Evolutionary conservation across 2,888 invertebrate genomes (phyloP).

Genomic region (Acleris literana): DNA sequence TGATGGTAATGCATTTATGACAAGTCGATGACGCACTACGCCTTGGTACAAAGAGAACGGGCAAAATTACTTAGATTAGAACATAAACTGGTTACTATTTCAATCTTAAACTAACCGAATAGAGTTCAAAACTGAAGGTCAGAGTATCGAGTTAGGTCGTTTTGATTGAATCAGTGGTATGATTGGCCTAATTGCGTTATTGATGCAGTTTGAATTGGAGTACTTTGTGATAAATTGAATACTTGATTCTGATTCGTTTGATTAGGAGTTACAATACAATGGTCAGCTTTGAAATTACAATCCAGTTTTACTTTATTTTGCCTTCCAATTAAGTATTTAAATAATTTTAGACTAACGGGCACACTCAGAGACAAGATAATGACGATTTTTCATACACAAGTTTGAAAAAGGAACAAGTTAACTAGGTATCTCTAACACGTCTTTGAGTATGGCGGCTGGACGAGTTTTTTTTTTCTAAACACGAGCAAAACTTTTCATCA

Average conservation of each 20-base stretch:
- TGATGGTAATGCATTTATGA: neutral
- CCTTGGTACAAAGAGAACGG: no score
- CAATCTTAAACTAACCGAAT: neutral
- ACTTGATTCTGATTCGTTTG: neutral
- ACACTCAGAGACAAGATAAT: no score
- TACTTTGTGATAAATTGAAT: neutral
- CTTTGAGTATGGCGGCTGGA: no score
- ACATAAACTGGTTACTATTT: neutral
- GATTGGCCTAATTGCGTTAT: slow-evolving; percentile 26
- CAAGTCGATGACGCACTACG: neutral
- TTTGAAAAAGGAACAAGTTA: no score
- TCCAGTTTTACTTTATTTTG: no score
- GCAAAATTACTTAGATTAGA: neutral
- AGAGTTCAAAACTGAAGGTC: neutral
- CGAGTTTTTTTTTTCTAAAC: no score
- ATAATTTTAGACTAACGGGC: no score
- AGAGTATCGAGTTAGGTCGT: neutral
- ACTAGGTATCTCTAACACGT: no score
- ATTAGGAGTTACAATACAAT: neutral
- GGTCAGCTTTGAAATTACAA: no score
- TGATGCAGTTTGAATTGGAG: slow-evolving; percentile 15
- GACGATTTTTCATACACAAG: no score
- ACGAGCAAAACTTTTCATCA: no score
- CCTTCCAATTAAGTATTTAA: no score
- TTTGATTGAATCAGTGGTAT: neutral